These are phyloP conservation scores for Acholoe squamosa DNA, from an alignment of 2,888 invertebrate genomes.

Conservation along the genomic window DNA sequence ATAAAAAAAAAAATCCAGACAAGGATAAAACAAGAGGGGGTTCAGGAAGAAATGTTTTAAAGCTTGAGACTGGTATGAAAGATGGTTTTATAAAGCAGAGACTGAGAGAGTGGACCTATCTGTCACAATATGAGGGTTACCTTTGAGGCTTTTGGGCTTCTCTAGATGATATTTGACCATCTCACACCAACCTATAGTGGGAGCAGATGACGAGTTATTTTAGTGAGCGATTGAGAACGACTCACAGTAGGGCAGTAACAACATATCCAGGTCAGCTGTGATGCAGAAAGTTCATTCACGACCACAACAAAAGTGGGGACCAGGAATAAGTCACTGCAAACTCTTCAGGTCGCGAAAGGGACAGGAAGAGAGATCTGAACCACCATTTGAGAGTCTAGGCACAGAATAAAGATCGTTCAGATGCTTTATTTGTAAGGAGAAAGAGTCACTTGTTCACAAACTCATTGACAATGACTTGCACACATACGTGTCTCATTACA, in stretches of 20 bases:
- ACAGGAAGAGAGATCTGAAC: slow-evolving; percentile 23
- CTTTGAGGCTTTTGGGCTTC: slow-evolving; percentile 75
- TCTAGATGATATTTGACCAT: slow-evolving; percentile 91
- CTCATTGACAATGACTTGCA: not conserved
- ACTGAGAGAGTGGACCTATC: slow-evolving; percentile 52
- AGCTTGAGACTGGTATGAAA: slow-evolving; percentile 55
- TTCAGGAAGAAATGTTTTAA: not conserved
- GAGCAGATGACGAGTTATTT: slow-evolving; percentile 59
- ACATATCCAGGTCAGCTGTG: slow-evolving; percentile 33
- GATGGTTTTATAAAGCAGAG: slow-evolving; percentile 52
- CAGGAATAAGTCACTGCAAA: slow-evolving; percentile 20
- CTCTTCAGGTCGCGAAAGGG: not conserved
- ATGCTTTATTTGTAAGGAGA: not conserved
- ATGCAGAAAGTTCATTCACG: slow-evolving; percentile 30
- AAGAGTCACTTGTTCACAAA: slow-evolving; percentile 28
- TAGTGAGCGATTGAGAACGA: slow-evolving; percentile 31
- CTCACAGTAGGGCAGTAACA: slow-evolving; percentile 14
- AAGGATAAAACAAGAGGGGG: not conserved
- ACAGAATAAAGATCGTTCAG: not conserved
- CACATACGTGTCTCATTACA: not conserved
- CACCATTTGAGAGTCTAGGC: not conserved
- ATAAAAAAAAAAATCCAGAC: not conserved
- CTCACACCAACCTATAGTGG: slow-evolving; percentile 97
- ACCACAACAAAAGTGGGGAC: not conserved
- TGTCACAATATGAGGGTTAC: slow-evolving; percentile 54